These are phyloP conservation scores for Diglossa cyanea DNA, from an alignment of 2,797 vertebrate species.

Conservation along the genomic window DNA sequence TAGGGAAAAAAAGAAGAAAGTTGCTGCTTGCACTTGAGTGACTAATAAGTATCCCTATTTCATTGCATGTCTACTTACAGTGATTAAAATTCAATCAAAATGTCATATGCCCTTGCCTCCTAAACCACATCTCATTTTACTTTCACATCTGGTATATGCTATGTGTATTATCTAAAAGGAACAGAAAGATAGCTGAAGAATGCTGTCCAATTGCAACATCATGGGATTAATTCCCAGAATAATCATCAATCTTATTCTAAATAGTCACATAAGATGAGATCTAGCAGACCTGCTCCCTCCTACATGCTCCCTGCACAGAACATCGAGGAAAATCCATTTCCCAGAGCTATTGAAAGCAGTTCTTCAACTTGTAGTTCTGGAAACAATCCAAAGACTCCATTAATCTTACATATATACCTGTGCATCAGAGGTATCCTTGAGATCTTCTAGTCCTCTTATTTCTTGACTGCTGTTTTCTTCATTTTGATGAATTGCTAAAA, in stretches of 20 bases:
- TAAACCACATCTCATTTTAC: constrained; percentile 33
- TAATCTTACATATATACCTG: constrained; percentile 67
- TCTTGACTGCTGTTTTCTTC: constrained; percentile 69
- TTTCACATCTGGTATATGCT: constrained; percentile 28
- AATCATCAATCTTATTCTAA: constrained; percentile 32
- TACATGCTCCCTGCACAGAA: neutral
- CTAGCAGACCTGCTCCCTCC: neutral
- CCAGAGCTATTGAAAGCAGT: neutral
- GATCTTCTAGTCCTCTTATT: constrained; percentile 35
- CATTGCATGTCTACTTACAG: constrained; percentile 35
- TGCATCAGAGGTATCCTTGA: constrained; percentile 40
- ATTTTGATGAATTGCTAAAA: constrained; percentile 71
- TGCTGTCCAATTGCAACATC: constrained; percentile 9
- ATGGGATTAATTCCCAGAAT: constrained; percentile 21
- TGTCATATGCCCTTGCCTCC: neutral
- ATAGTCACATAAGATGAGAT: neutral
- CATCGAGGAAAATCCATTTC: neutral
- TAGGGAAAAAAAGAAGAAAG: neutral
- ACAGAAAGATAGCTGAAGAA: constrained; percentile 20
- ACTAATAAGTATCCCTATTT: constrained; percentile 43
- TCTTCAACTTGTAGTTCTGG: neutral
- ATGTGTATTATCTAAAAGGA: neutral
- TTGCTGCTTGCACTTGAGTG: constrained; percentile 14
- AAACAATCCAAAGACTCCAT: neutral
- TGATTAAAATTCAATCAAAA: constrained; percentile 52